These are phyloP conservation scores for Brachyistius frenatus DNA, from an alignment of 2,113 vertebrate genomes.

Conservation along the genomic window DNA sequence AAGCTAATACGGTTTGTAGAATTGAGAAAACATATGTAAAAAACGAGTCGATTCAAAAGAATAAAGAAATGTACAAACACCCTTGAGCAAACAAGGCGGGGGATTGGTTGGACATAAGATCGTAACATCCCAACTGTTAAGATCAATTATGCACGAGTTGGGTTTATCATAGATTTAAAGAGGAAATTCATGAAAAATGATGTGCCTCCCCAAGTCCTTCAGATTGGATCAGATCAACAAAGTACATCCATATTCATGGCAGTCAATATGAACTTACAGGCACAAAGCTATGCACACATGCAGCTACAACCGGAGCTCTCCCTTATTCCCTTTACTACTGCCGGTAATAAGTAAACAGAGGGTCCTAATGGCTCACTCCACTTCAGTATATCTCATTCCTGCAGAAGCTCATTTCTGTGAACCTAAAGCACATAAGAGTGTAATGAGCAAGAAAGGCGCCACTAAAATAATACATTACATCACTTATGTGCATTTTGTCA, in stretches of 20 bases:
- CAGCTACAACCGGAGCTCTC: conserved; percentile 11
- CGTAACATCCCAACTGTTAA: conserved; percentile 1
- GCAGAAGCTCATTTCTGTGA: conserved; percentile 68
- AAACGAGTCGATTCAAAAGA: conserved; percentile 20
- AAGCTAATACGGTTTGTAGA: not conserved
- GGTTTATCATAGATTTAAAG: conserved; percentile 18
- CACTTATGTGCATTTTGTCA: conserved; percentile 42
- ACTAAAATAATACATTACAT: conserved; percentile 55
- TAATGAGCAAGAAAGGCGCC: conserved; percentile 51
- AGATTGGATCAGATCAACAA: conserved; percentile 39
- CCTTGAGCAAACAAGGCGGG: not conserved
- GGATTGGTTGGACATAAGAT: conserved; percentile 4
- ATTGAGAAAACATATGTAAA: not conserved
- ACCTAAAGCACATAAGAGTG: conserved; percentile 55
- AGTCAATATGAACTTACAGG: conserved; percentile 27
- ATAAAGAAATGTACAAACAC: conserved; percentile 3
- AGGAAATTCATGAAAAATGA: conserved; percentile 30
- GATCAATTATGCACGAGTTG: conserved; percentile 42
- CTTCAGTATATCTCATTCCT: conserved; percentile 69
- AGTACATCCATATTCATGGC: conserved; percentile 45
- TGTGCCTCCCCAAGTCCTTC: conserved; percentile 3
- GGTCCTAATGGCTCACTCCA: conserved; percentile 63
- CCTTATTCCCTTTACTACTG: conserved; percentile 66
- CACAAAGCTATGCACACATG: conserved; percentile 30
- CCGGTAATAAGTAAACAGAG: conserved; percentile 62